Percentiles rank a stretch among this genome's conserved stretches.
Conservation (phyloP, 2,113 vertebrate species). For the Columba livia region DNA sequence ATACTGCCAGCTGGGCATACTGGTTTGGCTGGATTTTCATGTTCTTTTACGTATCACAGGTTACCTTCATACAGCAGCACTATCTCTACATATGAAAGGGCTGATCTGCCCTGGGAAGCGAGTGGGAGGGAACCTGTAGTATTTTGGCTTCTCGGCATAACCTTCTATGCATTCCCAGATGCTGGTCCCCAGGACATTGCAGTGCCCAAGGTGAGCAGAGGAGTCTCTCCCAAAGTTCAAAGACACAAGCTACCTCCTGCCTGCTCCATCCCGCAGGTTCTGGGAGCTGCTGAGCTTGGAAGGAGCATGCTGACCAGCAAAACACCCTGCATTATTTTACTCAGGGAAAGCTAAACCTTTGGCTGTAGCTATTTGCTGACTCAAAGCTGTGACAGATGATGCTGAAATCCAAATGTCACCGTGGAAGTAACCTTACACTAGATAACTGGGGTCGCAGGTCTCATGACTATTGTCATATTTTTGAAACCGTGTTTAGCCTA, state of each 20-base stretch:
- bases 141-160: not conserved
- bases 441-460: not conserved
- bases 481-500: not conserved
- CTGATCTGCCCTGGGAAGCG: slow-evolving; percentile 30
- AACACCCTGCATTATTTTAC: not conserved
- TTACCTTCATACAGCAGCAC: accelerated
- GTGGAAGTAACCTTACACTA: not conserved
- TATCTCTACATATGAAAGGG: not conserved
- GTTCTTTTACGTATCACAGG: not conserved
- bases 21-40: slow-evolving; percentile 23
- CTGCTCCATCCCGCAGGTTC: not conserved
- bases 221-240: accelerated
- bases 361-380: slow-evolving; percentile 9
- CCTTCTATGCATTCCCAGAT: accelerated
- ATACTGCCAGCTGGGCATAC: not conserved
- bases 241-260: not conserved
- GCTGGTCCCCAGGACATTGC: not conserved
- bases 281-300: not conserved
- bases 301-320: accelerated
- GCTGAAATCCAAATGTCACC: slow-evolving; percentile 63
- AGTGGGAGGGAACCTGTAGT: not conserved
- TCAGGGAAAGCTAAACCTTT: slow-evolving; percentile 26
- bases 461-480: slow-evolving; percentile 52
- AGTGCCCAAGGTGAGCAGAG: not conserved
- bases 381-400: slow-evolving; percentile 8